These are phyloP conservation scores for Brachyptera risi DNA, from an alignment of 2,888 invertebrate genomes.

Conservation along the genomic window DNA sequence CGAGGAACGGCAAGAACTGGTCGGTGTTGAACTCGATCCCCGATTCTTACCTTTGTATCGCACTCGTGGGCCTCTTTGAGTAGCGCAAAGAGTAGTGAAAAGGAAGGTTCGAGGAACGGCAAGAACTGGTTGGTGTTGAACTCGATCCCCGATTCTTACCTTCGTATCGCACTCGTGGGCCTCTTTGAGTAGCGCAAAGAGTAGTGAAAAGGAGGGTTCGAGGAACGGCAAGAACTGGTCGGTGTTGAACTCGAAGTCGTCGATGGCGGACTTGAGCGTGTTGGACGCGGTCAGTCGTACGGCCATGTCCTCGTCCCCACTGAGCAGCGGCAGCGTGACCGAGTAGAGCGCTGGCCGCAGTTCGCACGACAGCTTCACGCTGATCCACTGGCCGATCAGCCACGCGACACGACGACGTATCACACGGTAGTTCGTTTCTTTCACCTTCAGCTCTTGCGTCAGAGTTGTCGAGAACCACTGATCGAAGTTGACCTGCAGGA, in stretches of 20 bases:
- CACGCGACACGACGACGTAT: constrained; percentile 80
- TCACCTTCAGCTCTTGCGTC: constrained; percentile 74
- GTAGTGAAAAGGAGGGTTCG: constrained; percentile 69
- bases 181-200: constrained; percentile 81
- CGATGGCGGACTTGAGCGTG: constrained; percentile 77
- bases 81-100: constrained; percentile 74
- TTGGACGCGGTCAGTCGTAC: constrained; percentile 83
- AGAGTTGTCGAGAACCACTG: constrained; percentile 84
- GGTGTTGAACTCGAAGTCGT: constrained; percentile 88
- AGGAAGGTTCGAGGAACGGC: constrained; percentile 74
- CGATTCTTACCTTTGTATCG: constrained; percentile 89
- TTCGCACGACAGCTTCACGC: constrained; percentile 75
- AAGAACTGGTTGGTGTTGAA: constrained; percentile 83
- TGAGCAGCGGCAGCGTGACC: constrained; percentile 68
- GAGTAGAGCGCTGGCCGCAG: constrained; percentile 79
- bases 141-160: constrained; percentile 59
- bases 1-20: constrained; percentile 79
- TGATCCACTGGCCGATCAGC: constrained; percentile 67
- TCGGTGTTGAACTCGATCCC: constrained; percentile 86
- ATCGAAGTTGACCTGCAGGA: constrained; percentile 79
- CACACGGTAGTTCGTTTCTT: constrained; percentile 77
- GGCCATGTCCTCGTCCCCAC: constrained; percentile 76
- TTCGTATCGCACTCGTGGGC: constrained; percentile 91
- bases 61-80: constrained; percentile 85
- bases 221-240: constrained; percentile 83